These are phyloP conservation scores for Pelodytes ibericus DNA, from an alignment of 2,797 vertebrate genomes.

Conservation along the genomic window DNA sequence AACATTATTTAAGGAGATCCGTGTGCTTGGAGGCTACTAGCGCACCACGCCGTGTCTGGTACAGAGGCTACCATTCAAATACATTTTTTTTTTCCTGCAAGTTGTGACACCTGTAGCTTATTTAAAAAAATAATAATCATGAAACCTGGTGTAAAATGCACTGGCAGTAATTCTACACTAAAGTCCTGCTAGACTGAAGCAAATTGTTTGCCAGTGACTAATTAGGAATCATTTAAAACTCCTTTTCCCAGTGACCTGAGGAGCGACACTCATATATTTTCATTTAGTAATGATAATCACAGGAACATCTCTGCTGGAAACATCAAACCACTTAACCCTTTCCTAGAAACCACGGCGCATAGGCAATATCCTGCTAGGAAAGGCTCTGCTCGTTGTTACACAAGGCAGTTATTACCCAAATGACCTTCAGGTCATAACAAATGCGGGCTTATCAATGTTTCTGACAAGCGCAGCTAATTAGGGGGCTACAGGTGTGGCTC, in stretches of 20 bases:
- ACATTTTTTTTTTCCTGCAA: no score
- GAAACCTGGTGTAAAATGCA: no score
- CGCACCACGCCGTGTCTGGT: no score
- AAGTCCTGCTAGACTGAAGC: not conserved
- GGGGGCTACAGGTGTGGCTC: constrained; percentile 22
- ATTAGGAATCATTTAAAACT: constrained; percentile 1
- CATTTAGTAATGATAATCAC: constrained; percentile 4
- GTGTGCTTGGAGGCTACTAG: no score
- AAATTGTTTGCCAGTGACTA: not conserved
- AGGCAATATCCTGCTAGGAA: no score
- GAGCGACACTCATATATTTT: not conserved
- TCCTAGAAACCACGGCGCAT: not conserved
- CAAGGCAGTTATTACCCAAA: not conserved
- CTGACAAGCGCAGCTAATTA: constrained; percentile 16
- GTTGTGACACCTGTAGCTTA: no score
- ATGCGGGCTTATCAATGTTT: constrained; percentile 7
- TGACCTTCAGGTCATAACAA: constrained; percentile 29
- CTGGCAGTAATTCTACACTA: not conserved
- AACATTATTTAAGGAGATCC: no score
- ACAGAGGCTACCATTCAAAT: no score
- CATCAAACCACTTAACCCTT: not conserved
- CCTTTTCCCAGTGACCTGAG: not conserved
- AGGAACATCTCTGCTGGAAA: not conserved
- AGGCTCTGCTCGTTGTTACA: not conserved
- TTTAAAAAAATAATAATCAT: no score